A percentile compares a stretch with the other conserved stretches of the same genome.
Evolutionary conservation across 2,797 vertebrate genomes (phyloP).

Genomic region (Neosilurus hyrtlii): DNA sequence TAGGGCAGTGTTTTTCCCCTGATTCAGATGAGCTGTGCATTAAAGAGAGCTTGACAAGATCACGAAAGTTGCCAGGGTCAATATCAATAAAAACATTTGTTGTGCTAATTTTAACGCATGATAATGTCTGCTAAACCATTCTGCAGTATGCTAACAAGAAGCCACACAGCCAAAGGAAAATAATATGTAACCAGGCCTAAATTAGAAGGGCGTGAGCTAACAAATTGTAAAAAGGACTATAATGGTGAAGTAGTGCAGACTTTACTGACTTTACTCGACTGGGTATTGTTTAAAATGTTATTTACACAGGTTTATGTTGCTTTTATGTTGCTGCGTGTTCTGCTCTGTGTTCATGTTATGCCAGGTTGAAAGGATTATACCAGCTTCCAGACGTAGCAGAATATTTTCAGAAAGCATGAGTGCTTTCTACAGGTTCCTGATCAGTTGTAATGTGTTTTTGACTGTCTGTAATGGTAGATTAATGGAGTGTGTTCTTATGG

Average conservation of each 20-base stretch:
- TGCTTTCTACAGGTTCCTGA: background rate
- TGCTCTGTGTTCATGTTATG: background rate
- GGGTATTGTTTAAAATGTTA: background rate
- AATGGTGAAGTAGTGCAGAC: background rate
- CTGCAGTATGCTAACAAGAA: no score
- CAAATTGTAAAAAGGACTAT: background rate
- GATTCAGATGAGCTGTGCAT: background rate
- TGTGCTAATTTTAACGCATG: no score
- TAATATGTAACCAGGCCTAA: no score
- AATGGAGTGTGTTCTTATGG: background rate
- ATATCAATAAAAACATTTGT: no score
- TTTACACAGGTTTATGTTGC: background rate
- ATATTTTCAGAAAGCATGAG: background rate
- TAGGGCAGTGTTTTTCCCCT: background rate
- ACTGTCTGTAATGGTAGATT: background rate
- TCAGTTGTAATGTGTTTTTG: background rate
- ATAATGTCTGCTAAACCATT: no score
- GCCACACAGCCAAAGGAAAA: no score
- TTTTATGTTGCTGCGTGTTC: no score
- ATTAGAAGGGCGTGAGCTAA: background rate
- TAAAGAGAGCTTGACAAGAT: background rate
- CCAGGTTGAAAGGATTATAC: background rate
- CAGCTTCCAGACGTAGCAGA: background rate
- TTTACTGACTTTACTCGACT: background rate
- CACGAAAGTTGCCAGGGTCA: no score